Evolutionary conservation across 2,888 invertebrate species (phyloP).

Genomic region (Spisula subtruncata): DNA sequence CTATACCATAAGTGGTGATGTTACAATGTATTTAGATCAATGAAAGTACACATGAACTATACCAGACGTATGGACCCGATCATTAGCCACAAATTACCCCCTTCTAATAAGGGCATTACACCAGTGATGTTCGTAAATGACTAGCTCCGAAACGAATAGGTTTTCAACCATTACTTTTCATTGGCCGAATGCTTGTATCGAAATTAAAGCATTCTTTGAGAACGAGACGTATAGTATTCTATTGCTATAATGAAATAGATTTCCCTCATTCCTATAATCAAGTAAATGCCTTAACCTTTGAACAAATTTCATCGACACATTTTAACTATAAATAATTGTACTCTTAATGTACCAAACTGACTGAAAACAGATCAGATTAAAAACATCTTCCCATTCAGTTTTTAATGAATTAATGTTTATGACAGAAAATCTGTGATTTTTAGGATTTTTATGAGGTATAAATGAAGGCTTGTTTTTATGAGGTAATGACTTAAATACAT

Average conservation of each 20-base stretch:
- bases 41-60: neutral
- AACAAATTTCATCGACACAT: conserved; percentile 13
- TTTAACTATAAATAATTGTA: conserved; percentile 24
- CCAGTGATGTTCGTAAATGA: conserved; percentile 36
- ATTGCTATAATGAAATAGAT: neutral
- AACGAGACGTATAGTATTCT: conserved; percentile 4
- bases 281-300: neutral
- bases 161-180: no score
- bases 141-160: neutral
- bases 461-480: neutral
- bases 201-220: conserved; percentile 38
- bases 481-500: neutral
- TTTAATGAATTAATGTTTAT: conserved; percentile 2
- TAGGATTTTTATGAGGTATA: neutral
- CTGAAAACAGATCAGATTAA: neutral
- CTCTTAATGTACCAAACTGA: neutral
- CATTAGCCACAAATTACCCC: conserved; percentile 31
- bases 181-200: neutral
- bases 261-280: neutral
- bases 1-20: neutral
- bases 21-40: neutral
- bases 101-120: conserved; percentile 26
- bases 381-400: neutral
- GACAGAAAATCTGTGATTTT: neutral
- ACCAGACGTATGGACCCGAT: neutral